Conservation (phyloP, 2,888 invertebrate genomes). For the Cyaniris semiargus region DNA sequence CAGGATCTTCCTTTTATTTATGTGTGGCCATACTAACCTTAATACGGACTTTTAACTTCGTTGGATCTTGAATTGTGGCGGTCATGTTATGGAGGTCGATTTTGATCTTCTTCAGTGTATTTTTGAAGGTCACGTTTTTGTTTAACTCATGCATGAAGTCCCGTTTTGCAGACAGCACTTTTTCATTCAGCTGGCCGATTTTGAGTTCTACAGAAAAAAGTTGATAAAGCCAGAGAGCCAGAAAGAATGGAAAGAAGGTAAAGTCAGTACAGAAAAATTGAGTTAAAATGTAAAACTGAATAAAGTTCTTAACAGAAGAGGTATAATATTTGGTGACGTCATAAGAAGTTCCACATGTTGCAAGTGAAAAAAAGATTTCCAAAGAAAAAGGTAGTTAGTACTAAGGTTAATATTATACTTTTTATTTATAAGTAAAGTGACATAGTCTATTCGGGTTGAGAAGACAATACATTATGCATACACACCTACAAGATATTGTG, state of each 20-base stretch:
- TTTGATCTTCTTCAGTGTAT: slow-evolving; percentile 86
- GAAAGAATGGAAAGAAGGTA: neutral
- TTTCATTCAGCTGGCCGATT: slow-evolving; percentile 88
- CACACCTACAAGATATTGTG: too few species aligned
- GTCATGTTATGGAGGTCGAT: slow-evolving; percentile 91
- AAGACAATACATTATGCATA: too few species aligned
- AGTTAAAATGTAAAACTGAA: neutral
- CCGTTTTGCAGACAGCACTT: slow-evolving; percentile 85
- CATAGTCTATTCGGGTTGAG: too few species aligned
- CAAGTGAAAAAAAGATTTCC: too few species aligned
- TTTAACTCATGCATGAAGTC: slow-evolving; percentile 85
- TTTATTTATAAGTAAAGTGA: too few species aligned
- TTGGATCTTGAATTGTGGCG: slow-evolving; percentile 88
- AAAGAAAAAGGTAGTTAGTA: neutral
- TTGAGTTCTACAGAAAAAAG: slow-evolving; percentile 82
- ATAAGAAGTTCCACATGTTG: too few species aligned
- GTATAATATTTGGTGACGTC: too few species aligned
- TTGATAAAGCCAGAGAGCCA: neutral
- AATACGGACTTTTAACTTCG: slow-evolving; percentile 78
- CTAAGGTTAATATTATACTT: neutral
- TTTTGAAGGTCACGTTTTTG: slow-evolving; percentile 81
- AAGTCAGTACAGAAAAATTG: too few species aligned
- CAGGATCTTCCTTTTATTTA: too few species aligned
- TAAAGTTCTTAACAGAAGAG: too few species aligned
- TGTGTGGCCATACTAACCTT: slow-evolving; percentile 58